Evolutionary conservation across 2,113 vertebrate species (phyloP).

Genomic region (Mohoua ochrocephala): DNA sequence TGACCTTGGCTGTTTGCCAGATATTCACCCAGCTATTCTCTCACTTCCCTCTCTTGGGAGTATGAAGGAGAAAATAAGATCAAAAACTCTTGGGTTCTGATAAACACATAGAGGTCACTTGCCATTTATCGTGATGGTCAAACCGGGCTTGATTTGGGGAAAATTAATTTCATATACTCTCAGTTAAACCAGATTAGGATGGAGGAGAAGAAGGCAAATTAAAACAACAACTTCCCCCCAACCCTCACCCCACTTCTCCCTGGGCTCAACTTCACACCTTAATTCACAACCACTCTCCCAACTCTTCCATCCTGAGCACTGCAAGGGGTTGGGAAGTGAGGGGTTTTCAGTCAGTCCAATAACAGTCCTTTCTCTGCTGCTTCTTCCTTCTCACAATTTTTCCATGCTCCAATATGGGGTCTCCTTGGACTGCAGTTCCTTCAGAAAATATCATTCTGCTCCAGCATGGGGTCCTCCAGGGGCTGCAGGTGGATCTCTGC

Average conservation of each 20-base stretch:
- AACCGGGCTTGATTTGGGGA: not conserved
- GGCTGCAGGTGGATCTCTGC: not conserved
- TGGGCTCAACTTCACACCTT: not conserved
- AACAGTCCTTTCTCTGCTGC: not conserved
- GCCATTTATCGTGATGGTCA: not conserved
- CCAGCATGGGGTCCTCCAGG: rapidly evolving
- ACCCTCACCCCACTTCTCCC: rapidly evolving
- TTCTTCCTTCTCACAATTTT: not conserved
- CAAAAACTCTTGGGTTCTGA: not conserved
- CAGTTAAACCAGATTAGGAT: not conserved
- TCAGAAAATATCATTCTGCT: not conserved
- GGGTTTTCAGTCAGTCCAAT: rapidly evolving
- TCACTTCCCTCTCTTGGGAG: not conserved
- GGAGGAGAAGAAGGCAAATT: not conserved
- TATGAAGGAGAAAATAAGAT: not conserved
- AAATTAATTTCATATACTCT: not conserved
- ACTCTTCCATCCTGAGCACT: not conserved
- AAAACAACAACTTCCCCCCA: not conserved
- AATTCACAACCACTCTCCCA: not conserved
- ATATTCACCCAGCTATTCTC: not conserved
- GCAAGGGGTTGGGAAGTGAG: not conserved
- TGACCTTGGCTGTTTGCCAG: not conserved
- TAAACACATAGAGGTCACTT: not conserved
- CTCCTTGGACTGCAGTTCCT: not conserved
- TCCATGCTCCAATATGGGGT: not conserved